These are phyloP conservation scores for Stictonetta naevosa DNA, from an alignment of 2,113 vertebrate genomes.

Conservation along the genomic window DNA sequence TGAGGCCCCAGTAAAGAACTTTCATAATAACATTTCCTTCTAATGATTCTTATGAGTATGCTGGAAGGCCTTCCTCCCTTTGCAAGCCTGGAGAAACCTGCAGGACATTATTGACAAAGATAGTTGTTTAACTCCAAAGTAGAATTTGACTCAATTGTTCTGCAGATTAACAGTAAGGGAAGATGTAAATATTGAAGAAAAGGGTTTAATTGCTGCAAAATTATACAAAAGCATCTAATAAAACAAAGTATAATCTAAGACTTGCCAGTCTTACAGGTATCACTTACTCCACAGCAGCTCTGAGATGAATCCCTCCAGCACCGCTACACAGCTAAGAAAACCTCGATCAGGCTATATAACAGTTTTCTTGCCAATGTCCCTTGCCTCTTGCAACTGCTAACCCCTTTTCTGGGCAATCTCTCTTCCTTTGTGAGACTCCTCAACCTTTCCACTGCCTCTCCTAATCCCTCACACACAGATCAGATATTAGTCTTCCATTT, in stretches of 20 bases:
- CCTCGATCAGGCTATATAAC: background rate
- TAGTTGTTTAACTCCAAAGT: background rate
- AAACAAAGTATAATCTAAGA: background rate
- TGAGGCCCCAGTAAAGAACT: background rate
- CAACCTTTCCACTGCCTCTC: background rate
- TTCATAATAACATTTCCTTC: background rate
- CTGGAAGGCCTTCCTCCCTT: background rate
- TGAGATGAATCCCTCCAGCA: background rate
- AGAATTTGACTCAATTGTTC: background rate
- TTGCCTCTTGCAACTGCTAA: background rate
- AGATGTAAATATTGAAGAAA: background rate
- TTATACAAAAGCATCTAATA: background rate
- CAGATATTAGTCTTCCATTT: background rate
- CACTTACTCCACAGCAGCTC: background rate
- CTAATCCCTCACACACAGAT: background rate
- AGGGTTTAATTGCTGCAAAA: background rate
- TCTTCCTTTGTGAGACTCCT: background rate
- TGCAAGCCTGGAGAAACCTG: background rate
- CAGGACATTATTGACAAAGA: background rate
- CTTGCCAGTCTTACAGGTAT: background rate
- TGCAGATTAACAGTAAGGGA: background rate
- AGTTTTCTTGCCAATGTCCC: background rate
- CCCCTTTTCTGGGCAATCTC: background rate
- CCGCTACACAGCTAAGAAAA: background rate
- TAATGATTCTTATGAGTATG: background rate